Evolutionary conservation across 92 coral and sea anemone species (phyloP).

Genomic region (Meandrina meandrites): DNA sequence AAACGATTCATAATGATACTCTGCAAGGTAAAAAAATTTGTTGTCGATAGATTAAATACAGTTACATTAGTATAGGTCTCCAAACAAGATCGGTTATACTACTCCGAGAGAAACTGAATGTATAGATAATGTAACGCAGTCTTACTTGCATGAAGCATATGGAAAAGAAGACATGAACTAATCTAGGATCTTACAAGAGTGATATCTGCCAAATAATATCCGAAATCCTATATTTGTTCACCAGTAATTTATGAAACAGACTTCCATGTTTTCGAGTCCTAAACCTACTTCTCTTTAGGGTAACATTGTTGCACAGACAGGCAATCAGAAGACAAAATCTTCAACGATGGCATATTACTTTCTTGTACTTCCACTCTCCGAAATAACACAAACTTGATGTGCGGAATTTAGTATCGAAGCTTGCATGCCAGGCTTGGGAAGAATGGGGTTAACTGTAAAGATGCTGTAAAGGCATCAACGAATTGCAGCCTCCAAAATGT

Average conservation of each 20-base stretch:
- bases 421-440: too few species aligned
- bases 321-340: not conserved
- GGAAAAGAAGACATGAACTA: not conserved
- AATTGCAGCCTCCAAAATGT: not conserved
- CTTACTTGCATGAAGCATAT: not conserved
- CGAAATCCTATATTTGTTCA: not conserved
- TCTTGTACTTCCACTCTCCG: not conserved
- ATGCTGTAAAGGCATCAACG: not conserved
- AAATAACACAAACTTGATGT: not conserved
- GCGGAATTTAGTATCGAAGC: not conserved
- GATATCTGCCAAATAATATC: not conserved
- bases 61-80: not conserved
- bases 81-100: not conserved
- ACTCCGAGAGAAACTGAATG: not conserved
- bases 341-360: not conserved
- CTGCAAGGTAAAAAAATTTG: not conserved
- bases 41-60: not conserved
- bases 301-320: not conserved
- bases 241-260: not conserved
- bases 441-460: not conserved
- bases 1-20: not conserved
- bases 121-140: not conserved
- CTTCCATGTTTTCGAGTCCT: not conserved
- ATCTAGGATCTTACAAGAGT: not conserved
- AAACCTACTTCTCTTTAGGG: not conserved